Base-by-base conservation (phyloP, 2,888 invertebrate genomes). In the Zaprionus bogoriensis region DNA sequence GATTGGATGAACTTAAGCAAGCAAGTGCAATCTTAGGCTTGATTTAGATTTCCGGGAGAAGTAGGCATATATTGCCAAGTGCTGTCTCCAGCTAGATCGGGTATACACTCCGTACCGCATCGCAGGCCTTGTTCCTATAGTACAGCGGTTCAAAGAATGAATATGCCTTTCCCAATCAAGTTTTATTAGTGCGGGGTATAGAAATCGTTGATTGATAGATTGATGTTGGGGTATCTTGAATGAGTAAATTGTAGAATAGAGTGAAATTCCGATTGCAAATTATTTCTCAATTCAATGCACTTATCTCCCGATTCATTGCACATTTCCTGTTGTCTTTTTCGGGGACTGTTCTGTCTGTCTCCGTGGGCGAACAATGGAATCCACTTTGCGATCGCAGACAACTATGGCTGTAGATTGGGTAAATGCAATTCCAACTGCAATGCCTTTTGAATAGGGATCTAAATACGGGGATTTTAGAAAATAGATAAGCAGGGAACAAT, bases 391-490 rank as follows among this genome's bases (percentile, higher is more conserved):
- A 60, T 50, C 36, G 22, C 14, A 23, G 3, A 22, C 23, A 39
- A 19, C 20, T 28, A 50, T 50, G 42, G 10, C 7, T 3, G 12
- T 28, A 30, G 39, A 54, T 68, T 55, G 68, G 14, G 39, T 47
- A 30, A 67, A 55, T 51, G 61, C 51, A 68, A 58, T 58, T 57
- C 60, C 50, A 51, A 68, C 64, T 63, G 42, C 54, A 72, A 67
- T 64, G 46, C 55, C 57, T 41, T 60, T 67, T 50, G 62, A 53
- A 51, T 51, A 52, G 59, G 39, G 52, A 36, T 50, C 52, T n/a
- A 42, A 47, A 39, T 32, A 57, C 45, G 20, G 39, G n/a, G 10
- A 12, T n/a, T n/a, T n/a, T 14, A 23, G 22, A 20, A 46, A 74
- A 65, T 38, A 2, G 10, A 27, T 12, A n/a, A 25, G n/a, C 23